Evolutionary conservation across 2,113 vertebrate species (phyloP).

Genomic region (Vombatus ursinus): DNA sequence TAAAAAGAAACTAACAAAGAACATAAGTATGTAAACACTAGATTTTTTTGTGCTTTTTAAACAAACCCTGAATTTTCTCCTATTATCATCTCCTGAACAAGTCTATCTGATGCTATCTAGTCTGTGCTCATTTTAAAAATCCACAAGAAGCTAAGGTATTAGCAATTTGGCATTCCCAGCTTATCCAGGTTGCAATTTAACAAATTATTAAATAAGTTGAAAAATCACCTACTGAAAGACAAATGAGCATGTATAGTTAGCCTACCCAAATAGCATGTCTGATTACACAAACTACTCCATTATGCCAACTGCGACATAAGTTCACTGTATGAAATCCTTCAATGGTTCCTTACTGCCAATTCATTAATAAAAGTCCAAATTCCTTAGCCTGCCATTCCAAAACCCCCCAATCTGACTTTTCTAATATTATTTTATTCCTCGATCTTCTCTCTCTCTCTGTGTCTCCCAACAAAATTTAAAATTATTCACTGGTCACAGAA

Average conservation of each 20-base stretch:
- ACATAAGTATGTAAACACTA: slow-evolving; percentile 5
- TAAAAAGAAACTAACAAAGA: slow-evolving; percentile 48
- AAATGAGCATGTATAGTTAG: background rate
- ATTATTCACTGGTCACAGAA: background rate
- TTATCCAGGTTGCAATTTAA: slow-evolving; percentile 24
- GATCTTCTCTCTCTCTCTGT: too few species aligned
- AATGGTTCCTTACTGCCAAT: background rate
- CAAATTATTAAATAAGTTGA: slow-evolving; percentile 3
- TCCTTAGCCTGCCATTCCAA: background rate
- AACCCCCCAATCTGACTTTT: background rate
- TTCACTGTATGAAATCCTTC: background rate
- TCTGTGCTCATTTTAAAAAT: slow-evolving; percentile 42
- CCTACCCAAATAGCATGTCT: background rate
- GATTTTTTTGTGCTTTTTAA: slow-evolving; percentile 37
- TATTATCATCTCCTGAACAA: slow-evolving; percentile 21
- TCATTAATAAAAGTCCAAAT: background rate
- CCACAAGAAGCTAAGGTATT: background rate
- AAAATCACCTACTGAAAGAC: background rate
- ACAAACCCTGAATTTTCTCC: slow-evolving; percentile 26
- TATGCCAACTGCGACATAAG: slow-evolving; percentile 5
- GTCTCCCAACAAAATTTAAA: background rate
- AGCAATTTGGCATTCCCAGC: background rate
- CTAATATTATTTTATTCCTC: too few species aligned
- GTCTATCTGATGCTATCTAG: background rate
- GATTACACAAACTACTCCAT: background rate